Conservation (phyloP, 1,140 invertebrate genomes). For the Drosophila bocqueti region DNA sequence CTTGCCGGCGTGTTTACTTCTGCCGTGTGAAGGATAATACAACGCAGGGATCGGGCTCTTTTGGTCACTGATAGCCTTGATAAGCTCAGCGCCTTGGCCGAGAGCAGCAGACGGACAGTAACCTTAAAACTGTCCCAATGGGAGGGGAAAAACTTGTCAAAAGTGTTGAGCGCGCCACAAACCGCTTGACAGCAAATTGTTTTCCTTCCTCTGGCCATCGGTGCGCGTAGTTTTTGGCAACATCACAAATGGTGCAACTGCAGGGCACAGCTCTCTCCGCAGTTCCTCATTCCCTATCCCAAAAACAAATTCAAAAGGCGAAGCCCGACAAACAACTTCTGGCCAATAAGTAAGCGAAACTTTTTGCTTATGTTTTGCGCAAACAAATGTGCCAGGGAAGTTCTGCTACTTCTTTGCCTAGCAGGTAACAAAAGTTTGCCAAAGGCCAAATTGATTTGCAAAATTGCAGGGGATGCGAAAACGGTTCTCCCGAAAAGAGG, state of each 20-base stretch:
- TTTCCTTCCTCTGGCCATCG: constrained; percentile 29
- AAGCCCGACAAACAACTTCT: constrained; percentile 56
- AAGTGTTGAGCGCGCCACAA: constrained; percentile 41
- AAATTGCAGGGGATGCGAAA: constrained; percentile 32
- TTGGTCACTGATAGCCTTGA: neutral
- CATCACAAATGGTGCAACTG: constrained; percentile 51
- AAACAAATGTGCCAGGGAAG: constrained; percentile 65
- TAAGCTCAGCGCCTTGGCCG: neutral
- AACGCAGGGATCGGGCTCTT: neutral
- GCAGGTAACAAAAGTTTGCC: constrained; percentile 65
- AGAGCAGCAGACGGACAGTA: neutral
- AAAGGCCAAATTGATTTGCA: constrained; percentile 76
- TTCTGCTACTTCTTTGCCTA: constrained; percentile 35
- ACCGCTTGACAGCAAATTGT: constrained; percentile 68
- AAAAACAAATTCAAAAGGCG: constrained; percentile 32
- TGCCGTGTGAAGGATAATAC: constrained; percentile 12
- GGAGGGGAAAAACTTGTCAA: constrained; percentile 16
- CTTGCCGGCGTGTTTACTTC: constrained; percentile 20
- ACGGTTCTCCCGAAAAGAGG: neutral
- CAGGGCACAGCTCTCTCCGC: constrained; percentile 13
- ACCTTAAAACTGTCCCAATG: neutral
- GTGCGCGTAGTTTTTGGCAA: constrained; percentile 31
- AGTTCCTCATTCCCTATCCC: constrained; percentile 24
- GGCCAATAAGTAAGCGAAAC: constrained; percentile 74
- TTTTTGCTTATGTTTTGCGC: constrained; percentile 71